Conservation (phyloP, 2,113 vertebrate genomes). For the Colossoma macropomum region DNA sequence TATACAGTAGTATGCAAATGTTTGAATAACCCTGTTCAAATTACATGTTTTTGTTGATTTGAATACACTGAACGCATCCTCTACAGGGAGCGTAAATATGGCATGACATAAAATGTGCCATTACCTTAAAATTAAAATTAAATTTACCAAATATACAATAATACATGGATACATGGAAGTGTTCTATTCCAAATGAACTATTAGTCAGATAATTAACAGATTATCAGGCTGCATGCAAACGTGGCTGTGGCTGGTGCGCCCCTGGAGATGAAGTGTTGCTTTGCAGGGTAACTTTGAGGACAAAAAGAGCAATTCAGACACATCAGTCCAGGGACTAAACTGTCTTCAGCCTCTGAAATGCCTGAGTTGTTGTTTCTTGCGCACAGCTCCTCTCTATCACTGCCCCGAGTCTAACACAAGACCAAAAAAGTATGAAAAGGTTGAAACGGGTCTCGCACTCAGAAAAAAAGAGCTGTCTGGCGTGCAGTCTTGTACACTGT, state of each 20-base stretch:
- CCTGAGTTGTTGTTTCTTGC: neutral
- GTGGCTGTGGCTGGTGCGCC: neutral
- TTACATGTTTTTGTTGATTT: too few relatives aligned
- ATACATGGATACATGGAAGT: too few relatives aligned
- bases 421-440: conserved; percentile 5
- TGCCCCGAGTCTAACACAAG: neutral
- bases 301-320: neutral
- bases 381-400: neutral
- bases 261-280: neutral
- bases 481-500: conserved; percentile 20
- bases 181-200: too few relatives aligned
- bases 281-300: neutral
- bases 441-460: conserved; percentile 16
- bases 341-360: neutral
- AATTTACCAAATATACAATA: too few relatives aligned
- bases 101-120: too few relatives aligned
- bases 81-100: too few relatives aligned
- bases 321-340: neutral
- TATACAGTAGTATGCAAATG: too few relatives aligned
- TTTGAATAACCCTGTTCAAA: too few relatives aligned
- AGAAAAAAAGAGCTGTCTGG: conserved; percentile 13
- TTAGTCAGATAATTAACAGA: too few relatives aligned
- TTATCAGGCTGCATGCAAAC: too few relatives aligned
- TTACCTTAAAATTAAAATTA: too few relatives aligned
- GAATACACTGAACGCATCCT: too few relatives aligned